phyloP scores from a whole-genome alignment of 2,797 vertebrate genomes.

The Microctenopoma stevenorrisi region DNA sequence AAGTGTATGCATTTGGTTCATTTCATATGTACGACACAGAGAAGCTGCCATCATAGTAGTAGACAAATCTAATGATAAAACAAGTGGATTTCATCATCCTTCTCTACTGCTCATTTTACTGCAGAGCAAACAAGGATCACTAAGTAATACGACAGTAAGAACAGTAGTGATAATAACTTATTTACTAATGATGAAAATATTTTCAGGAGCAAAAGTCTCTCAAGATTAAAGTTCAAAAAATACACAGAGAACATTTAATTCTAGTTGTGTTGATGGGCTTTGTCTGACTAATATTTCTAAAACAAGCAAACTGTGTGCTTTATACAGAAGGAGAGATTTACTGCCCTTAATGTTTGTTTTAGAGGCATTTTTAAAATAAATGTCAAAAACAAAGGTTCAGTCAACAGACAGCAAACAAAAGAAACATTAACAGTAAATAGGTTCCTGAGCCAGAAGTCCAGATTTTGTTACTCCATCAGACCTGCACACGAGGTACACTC shows the following conservation, averaged over 20 bases:
- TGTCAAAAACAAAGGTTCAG: background rate
- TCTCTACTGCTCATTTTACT: background rate
- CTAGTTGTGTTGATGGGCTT: no score
- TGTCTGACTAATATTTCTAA: background rate
- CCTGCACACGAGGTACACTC: constrained; percentile 12
- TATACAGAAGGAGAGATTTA: no score
- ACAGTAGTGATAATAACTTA: no score
- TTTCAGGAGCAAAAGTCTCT: background rate
- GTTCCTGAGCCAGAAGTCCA: background rate
- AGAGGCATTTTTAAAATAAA: no score
- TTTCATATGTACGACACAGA: background rate
- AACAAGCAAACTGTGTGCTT: no score
- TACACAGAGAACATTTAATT: no score
- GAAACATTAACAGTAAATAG: background rate
- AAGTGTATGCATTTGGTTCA: background rate
- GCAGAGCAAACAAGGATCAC: background rate
- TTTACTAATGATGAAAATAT: background rate
- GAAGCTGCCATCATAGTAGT: background rate
- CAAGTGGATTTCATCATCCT: background rate
- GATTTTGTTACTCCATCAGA: constrained; percentile 20
- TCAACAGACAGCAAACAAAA: background rate
- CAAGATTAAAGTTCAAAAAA: no score
- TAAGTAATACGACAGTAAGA: background rate
- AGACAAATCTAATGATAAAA: background rate
- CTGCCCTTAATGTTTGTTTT: background rate